phyloP scores from a whole-genome alignment of 2,797 vertebrate genomes.

The Trematomus bernacchii region DNA sequence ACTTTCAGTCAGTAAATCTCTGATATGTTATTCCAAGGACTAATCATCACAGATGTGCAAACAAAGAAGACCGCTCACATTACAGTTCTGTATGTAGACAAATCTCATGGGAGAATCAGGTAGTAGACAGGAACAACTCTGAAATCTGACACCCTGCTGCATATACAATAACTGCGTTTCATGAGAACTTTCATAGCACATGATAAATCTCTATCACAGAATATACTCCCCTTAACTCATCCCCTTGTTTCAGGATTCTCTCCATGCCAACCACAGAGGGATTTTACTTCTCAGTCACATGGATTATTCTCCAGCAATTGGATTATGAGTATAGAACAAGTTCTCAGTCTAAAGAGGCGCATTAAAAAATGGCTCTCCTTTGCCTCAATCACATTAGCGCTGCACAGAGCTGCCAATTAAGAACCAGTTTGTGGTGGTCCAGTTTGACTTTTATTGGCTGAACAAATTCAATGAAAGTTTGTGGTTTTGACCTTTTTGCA shows the following conservation, averaged over 20 bases:
- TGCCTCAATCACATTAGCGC: slow-evolving; percentile 84
- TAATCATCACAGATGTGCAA: slow-evolving; percentile 20
- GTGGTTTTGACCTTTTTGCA: slow-evolving; percentile 84
- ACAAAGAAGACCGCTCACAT: slow-evolving; percentile 12
- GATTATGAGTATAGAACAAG: slow-evolving; percentile 84
- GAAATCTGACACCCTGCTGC: slow-evolving; percentile 2
- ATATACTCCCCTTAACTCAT: slow-evolving; percentile 31
- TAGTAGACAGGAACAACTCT: not conserved
- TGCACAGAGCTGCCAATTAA: slow-evolving; percentile 83
- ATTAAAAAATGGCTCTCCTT: slow-evolving; percentile 72
- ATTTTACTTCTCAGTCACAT: slow-evolving; percentile 80
- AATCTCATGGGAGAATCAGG: not conserved
- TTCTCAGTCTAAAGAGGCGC: slow-evolving; percentile 78
- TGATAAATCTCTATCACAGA: not conserved
- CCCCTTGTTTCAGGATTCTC: slow-evolving; percentile 27
- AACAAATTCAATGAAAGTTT: slow-evolving; percentile 87
- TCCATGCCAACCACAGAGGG: slow-evolving; percentile 61
- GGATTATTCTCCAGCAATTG: slow-evolving; percentile 83
- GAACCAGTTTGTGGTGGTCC: slow-evolving; percentile 72
- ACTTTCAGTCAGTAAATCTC: slow-evolving; percentile 11
- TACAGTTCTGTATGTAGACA: slow-evolving; percentile 3
- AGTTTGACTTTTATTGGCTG: slow-evolving; percentile 83
- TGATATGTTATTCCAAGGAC: slow-evolving; percentile 24
- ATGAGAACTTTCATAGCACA: not conserved
- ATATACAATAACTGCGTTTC: not conserved